Base-by-base conservation (phyloP, 2,888 invertebrate species). In the Acholoe squamosa region DNA sequence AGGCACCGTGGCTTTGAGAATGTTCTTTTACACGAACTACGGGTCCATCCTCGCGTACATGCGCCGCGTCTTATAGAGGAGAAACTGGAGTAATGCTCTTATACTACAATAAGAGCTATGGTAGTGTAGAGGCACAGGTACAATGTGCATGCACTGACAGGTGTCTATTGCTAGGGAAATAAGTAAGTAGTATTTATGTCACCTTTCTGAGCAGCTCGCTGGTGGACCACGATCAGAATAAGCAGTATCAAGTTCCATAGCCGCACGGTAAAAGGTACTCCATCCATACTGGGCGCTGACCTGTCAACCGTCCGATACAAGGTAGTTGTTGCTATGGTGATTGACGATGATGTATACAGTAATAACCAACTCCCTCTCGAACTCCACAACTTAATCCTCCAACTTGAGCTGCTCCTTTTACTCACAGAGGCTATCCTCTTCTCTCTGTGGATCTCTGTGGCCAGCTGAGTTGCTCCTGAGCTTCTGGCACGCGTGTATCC, bases 191-290 rank as follows among this genome's bases (percentile, higher is more conserved):
- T 61, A 61, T 19, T 12, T n/a, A 61, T n/a, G 12, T 61, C 22
- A 80, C 80, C 80, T 80, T 80, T 80, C 19, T 34, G 80, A 43
- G 80, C 80, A 33, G 80, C 80, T 80, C 80, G 80, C 43, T 33
- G 80, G 80, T 80, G 34, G 3, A 80, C 80, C 34, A 80, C 33
- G 71, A 71, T 28, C 0, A 80, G 80, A 80, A 80, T 80, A 43
- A 80, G 80, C 19, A 80, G 80, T 19, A 80, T 16, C 7, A 22
- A 34, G 80, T 80, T 33, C 7, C 80, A 80, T 19, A 80, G 22
- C 33, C 80, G 14, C 34, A 80, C 14, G 34, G 80, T 34, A 19
- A 80, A 80, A 14, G 34, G 80, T 80, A 80, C 33, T 80, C 80
- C 80, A 80, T 80, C 80, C 80, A 80, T 80, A 12, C 22, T 43